Evolutionary conservation across 1,140 invertebrate genomes (phyloP).

Genomic region (Leucophenga varia): DNA sequence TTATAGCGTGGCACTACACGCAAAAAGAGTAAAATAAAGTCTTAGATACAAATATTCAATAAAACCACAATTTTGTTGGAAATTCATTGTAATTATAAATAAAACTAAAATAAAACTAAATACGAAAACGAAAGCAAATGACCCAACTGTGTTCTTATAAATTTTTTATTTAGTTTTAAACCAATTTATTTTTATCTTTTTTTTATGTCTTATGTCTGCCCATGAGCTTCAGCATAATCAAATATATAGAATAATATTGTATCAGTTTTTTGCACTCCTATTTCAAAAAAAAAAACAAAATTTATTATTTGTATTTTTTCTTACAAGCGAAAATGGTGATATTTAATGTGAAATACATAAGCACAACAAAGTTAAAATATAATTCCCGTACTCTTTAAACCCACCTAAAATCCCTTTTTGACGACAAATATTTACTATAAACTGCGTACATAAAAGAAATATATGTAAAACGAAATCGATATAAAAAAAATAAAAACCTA

Average conservation of each 20-base stretch:
- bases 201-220: conserved; percentile 3
- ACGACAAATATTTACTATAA: conserved; percentile 40
- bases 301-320: no score
- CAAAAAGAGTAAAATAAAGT: not conserved
- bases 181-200: not conserved
- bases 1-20: not conserved
- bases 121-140: no score
- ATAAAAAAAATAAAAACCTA: conserved; percentile 21
- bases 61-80: conserved; percentile 45
- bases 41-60: no score
- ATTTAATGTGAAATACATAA: conserved; percentile 38
- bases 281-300: no score
- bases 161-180: no score
- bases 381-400: conserved; percentile 33
- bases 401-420: conserved; percentile 49
- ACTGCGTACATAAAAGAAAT: conserved; percentile 16
- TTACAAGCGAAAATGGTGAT: conserved; percentile 46
- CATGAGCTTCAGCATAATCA: not conserved
- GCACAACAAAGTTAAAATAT: conserved; percentile 15
- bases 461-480: conserved; percentile 29
- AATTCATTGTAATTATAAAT: conserved; percentile 17
- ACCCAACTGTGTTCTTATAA: no score
- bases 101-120: not conserved
- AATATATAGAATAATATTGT: not conserved
- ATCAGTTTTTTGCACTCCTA: no score